phyloP scores from a whole-genome alignment of 2,113 vertebrate genomes.

The Epinephelus moara region DNA sequence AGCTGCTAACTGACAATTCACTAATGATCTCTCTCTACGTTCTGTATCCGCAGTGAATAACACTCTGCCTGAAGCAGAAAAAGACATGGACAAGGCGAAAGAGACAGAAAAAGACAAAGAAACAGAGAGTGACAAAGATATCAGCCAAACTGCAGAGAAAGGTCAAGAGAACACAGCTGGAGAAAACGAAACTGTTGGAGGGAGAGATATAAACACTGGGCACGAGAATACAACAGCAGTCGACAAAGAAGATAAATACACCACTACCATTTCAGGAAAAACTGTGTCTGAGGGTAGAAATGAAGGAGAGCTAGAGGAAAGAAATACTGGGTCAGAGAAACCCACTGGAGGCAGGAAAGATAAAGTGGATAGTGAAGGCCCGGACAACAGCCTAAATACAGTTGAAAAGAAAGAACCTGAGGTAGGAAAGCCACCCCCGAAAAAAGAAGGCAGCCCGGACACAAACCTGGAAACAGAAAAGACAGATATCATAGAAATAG shows the following conservation, averaged over 20 bases:
- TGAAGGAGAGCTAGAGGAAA: conserved; percentile 52
- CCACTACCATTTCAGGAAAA: conserved; percentile 54
- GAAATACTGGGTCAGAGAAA: conserved; percentile 52
- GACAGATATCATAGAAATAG: conserved; percentile 50
- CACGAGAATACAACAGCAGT: conserved; percentile 61
- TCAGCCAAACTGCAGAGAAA: conserved; percentile 55
- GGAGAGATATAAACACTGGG: conserved; percentile 47
- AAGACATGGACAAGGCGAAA: conserved; percentile 63
- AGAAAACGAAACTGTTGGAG: conserved; percentile 42
- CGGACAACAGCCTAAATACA: conserved; percentile 63
- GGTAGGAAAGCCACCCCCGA: conserved; percentile 32
- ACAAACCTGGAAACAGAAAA: conserved; percentile 39
- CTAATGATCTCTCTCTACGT: conserved; percentile 21
- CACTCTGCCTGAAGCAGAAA: conserved; percentile 73
- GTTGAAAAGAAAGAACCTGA: conserved; percentile 57
- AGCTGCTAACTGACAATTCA: not conserved
- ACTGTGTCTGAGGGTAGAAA: conserved; percentile 44
- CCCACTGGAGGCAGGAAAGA: conserved; percentile 49
- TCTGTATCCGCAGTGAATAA: conserved; percentile 77
- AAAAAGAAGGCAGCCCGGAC: conserved; percentile 40
- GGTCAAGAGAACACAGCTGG: conserved; percentile 50
- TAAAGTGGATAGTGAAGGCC: conserved; percentile 47
- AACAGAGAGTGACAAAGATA: conserved; percentile 57
- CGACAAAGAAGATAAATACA: conserved; percentile 60
- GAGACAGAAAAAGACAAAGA: conserved; percentile 40